phyloP scores from a whole-genome alignment of 2,113 vertebrate species.

The Pollachius pollachius region DNA sequence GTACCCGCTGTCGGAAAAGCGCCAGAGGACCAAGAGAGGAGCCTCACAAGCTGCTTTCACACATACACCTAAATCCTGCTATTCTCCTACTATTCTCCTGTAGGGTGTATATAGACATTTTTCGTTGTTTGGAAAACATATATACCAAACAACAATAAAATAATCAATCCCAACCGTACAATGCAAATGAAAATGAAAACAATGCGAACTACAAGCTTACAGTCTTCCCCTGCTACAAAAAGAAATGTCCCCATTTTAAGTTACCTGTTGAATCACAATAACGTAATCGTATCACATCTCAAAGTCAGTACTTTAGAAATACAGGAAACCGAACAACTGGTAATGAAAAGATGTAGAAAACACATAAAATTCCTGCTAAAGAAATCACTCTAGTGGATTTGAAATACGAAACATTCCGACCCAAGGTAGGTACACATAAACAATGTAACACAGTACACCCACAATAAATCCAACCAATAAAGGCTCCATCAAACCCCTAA shows the following conservation, averaged over 20 bases:
- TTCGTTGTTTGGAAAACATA: no score
- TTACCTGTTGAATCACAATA: background rate
- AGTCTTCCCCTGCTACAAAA: background rate
- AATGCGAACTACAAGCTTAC: background rate
- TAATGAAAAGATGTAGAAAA: background rate
- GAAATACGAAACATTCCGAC: background rate
- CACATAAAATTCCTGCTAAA: no score
- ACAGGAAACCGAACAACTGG: background rate
- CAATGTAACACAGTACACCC: background rate
- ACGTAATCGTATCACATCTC: background rate
- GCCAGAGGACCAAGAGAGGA: no score
- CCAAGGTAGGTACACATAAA: background rate
- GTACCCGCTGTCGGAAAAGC: no score
- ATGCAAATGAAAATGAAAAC: background rate
- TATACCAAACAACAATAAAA: no score
- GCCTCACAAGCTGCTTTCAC: no score
- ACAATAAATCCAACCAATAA: background rate
- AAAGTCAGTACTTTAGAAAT: background rate
- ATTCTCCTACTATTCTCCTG: no score
- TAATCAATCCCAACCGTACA: no score
- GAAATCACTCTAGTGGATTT: no score
- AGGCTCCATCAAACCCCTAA: background rate
- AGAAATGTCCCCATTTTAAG: background rate
- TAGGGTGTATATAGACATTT: no score
- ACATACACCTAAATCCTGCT: no score